Evolutionary conservation across 2,113 vertebrate species (phyloP), one percentile per base, ranked within the genome.

Genomic region (Mesitornis unicolor): DNA sequence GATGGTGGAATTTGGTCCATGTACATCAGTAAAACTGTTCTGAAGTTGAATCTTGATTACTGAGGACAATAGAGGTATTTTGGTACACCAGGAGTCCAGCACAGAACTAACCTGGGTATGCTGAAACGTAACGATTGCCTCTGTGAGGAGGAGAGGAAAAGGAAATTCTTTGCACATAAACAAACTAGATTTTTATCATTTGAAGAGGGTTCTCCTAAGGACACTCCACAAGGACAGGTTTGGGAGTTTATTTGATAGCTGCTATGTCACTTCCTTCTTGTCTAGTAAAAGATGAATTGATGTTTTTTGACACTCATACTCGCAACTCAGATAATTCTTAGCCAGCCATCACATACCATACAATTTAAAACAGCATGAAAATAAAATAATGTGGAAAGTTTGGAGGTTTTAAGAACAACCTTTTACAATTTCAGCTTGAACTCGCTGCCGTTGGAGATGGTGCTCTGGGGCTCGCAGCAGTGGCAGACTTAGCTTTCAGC

Each of bases 231-330:
- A 86, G 60, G 77, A 71, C 60, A 78, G 89, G 71, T 93, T 93
- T 68, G 57, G 29, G 42, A 80, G 35, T 7, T 75, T 71, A 94
- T 95, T 75, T 92, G 73, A 73, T 84, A 45, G 92, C 77, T 89
- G 48, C 83, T 96, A 22, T 96, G 92, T 89, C 93, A 91, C 95
- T 94, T 93, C 79, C 86, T 96, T 96, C 64, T 95, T 95, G 85
- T 87, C 88, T 69, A 29, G 43, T 43, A 84, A 57, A 91, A 89
- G 59, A 87, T 59, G 36, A 85, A 61, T 63, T 86, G 31, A 96
- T 95, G 70, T 26, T 24, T 87, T 84, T 68, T 91, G 87, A 94
- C 89, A 93, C 36, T 91, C 47, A 5, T 50, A 71, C 86, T 83
- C 83, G 31, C 80, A 78, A 53, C 69, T 57, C 42, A 16, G 48